A percentile compares a stretch with the other conserved stretches of the same genome.
phyloP scores from a whole-genome alignment of 1,140 invertebrate genomes.

The Euglossa dilemma region DNA sequence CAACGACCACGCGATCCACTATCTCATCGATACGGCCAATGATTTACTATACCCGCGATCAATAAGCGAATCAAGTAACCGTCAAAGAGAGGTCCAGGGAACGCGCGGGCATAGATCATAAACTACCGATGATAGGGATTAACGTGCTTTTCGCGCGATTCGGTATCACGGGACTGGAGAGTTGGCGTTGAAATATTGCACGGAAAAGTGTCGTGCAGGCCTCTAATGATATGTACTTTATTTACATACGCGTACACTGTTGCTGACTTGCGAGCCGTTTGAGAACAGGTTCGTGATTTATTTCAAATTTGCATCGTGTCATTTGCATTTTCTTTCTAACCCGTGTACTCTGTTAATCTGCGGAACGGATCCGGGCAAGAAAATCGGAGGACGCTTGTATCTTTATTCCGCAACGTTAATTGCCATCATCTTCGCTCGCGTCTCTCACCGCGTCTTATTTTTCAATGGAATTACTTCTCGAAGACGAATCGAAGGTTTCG shows the following conservation, averaged over 20 bases:
- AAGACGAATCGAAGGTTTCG: no score
- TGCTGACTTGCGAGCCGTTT: not conserved
- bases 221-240: not conserved
- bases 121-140: not conserved
- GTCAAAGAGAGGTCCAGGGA: not conserved
- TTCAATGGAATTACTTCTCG: no score
- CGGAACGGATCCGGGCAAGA: no score
- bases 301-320: not conserved
- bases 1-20: slow-evolving; percentile 21
- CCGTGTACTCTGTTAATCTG: not conserved
- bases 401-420: not conserved
- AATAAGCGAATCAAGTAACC: slow-evolving; percentile 19
- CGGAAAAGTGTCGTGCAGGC: slow-evolving; percentile 5
- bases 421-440: not conserved
- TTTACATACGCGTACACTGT: slow-evolving; percentile 5
- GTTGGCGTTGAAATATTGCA: slow-evolving; percentile 18
- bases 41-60: slow-evolving; percentile 7
- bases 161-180: not conserved
- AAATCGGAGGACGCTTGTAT: no score
- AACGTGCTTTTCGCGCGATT: not conserved
- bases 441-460: no score
- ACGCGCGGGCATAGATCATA: slow-evolving; percentile 14
- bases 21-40: slow-evolving; percentile 18
- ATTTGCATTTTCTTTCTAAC: not conserved
- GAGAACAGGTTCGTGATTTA: slow-evolving; percentile 3